Evolutionary conservation across 2,797 vertebrate species (phyloP), one percentile per base, ranked within the genome.

Genomic region (Microctenopoma stevenorrisi): DNA sequence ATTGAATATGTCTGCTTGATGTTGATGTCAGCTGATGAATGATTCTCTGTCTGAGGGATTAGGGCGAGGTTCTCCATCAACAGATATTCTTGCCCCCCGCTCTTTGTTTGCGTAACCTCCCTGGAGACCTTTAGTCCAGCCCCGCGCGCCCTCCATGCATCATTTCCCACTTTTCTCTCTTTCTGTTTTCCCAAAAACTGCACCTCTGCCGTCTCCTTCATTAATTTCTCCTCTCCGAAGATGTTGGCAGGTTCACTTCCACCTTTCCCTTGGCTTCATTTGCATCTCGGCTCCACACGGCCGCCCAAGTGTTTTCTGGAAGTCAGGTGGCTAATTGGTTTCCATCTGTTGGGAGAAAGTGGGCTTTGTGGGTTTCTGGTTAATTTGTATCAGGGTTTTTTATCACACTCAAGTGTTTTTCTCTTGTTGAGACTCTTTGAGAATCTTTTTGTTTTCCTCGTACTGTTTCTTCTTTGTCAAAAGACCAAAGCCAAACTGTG

Each of bases 321-420:
- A 90, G 88, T 90, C 88, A 80, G 88, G 76, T 89, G 88, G 86
- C 83, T 92, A 91, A 93, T 93, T 90, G 88, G 88, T 83, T 89
- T 83, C 92, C 90, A 91, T 93, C 92, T 92, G 91, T 75, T 85
- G 88, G 83, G 88, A 86, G 73, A 74, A 75, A 79, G 63, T 42
- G 28, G 87, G 71, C 80, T 82, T 79, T 72, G 64, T 46, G 43
- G 79, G 64, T 81, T 82, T 43, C 7, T 52, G 54, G 71, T 70
- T 89, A 84, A 86, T 88, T 85, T 89, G 69, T 81, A 85, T 82
- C 73, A 63, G 51, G 74, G 76, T 71, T 18, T 83, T 87, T 85
- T 68, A 56, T 55, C 76, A 35, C 64, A 65, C 74, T 82, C 61
- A 83, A 74, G 72, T 15, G 52, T 78, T 86, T 75, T 65, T 48